These are phyloP conservation scores for Dascyllus trimaculatus DNA, from an alignment of 2,113 vertebrate species.

Conservation along the genomic window DNA sequence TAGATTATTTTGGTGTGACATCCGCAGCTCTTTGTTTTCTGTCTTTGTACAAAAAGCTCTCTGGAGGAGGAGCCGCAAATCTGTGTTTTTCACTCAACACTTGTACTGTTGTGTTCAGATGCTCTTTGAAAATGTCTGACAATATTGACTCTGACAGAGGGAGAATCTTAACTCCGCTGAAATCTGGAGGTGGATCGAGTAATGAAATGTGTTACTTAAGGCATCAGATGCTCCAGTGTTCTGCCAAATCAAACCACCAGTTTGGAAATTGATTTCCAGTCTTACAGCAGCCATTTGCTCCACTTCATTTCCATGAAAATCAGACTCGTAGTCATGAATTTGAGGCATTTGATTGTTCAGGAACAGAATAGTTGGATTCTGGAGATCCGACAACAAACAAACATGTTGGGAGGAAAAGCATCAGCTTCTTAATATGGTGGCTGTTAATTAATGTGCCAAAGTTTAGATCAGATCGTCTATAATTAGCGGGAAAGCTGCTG, in stretches of 20 bases:
- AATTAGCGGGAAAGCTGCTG: no score
- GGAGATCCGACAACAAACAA: no score
- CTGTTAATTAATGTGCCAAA: no score
- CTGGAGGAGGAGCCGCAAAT: slow-evolving; percentile 60
- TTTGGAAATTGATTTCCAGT: slow-evolving; percentile 32
- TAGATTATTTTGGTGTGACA: slow-evolving; percentile 68
- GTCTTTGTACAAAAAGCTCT: slow-evolving; percentile 41
- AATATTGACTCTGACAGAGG: slow-evolving; percentile 45
- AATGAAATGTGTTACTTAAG: slow-evolving; percentile 25
- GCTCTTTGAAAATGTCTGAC: slow-evolving; percentile 47
- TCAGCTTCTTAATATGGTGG: no score
- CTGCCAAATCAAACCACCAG: slow-evolving; percentile 39
- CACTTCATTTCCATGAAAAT: slow-evolving; percentile 16
- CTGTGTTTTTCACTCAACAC: slow-evolving; percentile 47
- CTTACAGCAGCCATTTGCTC: slow-evolving; percentile 12
- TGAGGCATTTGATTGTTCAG: no score
- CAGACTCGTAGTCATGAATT: not conserved
- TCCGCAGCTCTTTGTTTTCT: slow-evolving; percentile 52
- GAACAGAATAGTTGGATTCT: no score
- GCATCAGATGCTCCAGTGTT: slow-evolving; percentile 9
- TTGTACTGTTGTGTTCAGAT: slow-evolving; percentile 49
- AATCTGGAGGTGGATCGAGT: slow-evolving; percentile 50
- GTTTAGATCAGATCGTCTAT: no score
- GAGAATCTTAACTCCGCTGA: slow-evolving; percentile 27
- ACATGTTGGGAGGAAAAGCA: no score